Conservation (phyloP, 2,888 invertebrate genomes). For the Therioaphis trifolii region DNA sequence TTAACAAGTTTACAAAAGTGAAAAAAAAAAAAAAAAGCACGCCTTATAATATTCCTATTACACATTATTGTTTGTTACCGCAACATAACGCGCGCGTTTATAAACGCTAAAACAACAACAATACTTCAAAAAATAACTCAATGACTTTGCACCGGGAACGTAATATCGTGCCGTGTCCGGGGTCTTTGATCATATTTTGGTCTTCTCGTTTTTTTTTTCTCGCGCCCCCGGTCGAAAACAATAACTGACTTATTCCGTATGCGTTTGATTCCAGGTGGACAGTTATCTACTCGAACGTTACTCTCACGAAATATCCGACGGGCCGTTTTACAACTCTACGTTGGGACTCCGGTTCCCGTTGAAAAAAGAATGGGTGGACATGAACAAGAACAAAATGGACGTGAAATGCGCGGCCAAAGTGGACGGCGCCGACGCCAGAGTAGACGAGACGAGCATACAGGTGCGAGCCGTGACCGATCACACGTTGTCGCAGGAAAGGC, state of each 20-base stretch:
- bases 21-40: no score
- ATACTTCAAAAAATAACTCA: no score
- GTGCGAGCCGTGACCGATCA: conserved; percentile 27
- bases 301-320: not conserved
- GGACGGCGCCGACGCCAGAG: not conserved
- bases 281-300: conserved; percentile 48
- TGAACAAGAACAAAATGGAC: conserved; percentile 18
- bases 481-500: conserved; percentile 49
- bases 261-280: conserved; percentile 31
- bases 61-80: not conserved
- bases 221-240: not conserved
- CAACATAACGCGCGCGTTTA: not conserved
- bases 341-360: conserved; percentile 21
- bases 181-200: no score
- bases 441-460: conserved; percentile 7
- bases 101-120: no score
- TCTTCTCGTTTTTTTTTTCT: no score
- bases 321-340: conserved; percentile 47
- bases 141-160: no score
- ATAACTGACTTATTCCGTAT: no score
- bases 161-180: no score
- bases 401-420: conserved; percentile 44
- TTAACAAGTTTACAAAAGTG: no score
- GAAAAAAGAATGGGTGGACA: conserved; percentile 51
- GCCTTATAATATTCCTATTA: no score